phyloP scores from a whole-genome alignment of 2,888 invertebrate species.

The Cephus pygmeus region DNA sequence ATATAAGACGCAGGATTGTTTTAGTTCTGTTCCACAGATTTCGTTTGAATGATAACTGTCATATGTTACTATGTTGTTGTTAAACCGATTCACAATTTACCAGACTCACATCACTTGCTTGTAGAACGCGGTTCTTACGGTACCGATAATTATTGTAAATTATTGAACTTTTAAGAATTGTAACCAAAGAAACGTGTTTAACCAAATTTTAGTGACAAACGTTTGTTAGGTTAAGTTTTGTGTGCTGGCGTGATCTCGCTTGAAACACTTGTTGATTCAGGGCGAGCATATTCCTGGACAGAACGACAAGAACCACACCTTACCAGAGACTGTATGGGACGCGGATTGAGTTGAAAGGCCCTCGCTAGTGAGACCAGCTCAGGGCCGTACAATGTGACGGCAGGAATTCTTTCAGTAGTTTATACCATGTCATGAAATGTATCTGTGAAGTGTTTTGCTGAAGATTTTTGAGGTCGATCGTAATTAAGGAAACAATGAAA shows the following conservation, averaged over 20 bases:
- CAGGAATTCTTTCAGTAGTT: not conserved
- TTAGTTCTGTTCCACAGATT: not conserved
- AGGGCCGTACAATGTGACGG: slow-evolving; percentile 42
- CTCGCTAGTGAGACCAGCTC: slow-evolving; percentile 54
- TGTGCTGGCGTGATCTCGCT: slow-evolving; percentile 6
- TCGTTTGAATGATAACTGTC: not conserved
- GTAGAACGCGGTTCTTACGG: not conserved
- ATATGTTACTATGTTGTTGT: not conserved
- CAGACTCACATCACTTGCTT: not conserved
- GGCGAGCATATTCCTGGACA: slow-evolving; percentile 44
- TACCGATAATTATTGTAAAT: not conserved
- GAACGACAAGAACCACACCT: slow-evolving; percentile 58
- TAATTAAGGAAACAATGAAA: not conserved
- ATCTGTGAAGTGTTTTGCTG: not conserved
- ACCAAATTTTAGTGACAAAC: not conserved
- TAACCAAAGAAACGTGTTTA: not conserved
- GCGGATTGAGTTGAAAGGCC: slow-evolving; percentile 58
- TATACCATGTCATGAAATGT: not conserved
- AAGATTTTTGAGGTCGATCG: not conserved
- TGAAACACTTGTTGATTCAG: slow-evolving; percentile 53
- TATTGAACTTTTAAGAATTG: not conserved
- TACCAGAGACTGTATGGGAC: slow-evolving; percentile 55
- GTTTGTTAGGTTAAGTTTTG: not conserved
- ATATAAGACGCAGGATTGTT: not conserved
- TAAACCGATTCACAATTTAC: not conserved